Base-by-base conservation (phyloP, 2,797 vertebrate genomes). In the Vultur gryphus region DNA sequence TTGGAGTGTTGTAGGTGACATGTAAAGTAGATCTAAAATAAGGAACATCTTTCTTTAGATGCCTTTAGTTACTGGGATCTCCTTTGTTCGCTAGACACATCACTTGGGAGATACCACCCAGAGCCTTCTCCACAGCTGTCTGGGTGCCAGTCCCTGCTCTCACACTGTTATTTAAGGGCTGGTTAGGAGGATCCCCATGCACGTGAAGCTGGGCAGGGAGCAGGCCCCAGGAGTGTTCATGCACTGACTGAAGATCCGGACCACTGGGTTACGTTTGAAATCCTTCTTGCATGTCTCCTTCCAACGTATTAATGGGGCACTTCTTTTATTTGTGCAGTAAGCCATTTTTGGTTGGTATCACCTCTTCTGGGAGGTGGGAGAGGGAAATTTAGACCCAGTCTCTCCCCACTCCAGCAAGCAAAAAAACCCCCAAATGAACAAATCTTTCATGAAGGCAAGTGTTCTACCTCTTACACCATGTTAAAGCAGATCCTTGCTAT, bases 291-390 rank as follows among this genome's bases (percentile, higher is more conserved):
- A 0, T 37, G 10, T 64, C 48, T 81, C 41, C 16, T 80, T 73
- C 44, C 49, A 46, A 0, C 0, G 0, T 80, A n/a, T 11, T 46
- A 33, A 46, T 28, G 23, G 9, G 48, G 29, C 8, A 7, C 33
- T 61, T 85, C 16, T 28, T n/a, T 25, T 54, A 49, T 73, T 4
- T 31, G 65, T 58, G 35, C 23, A 79, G 11, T 39, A 41, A 85
- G 16, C 25, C 3, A 4, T 13, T 88, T 70, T 66, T 35, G 10
- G 29, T 73, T 73, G 29, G 16, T 92, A 71, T 1, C 3, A 0
- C 49, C 26, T 86, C 31, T 67, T 59, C 26, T 57, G 37, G 70
- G 41, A 81, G 35, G 19, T 2, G 0, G 10, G 28, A 91, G 65
- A 67, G 11, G 16, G 41, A 87, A 28, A 67, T 84, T 57, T 52